phyloP scores from a whole-genome alignment of 1,140 invertebrate genomes.

The Drosophila elegans region DNA sequence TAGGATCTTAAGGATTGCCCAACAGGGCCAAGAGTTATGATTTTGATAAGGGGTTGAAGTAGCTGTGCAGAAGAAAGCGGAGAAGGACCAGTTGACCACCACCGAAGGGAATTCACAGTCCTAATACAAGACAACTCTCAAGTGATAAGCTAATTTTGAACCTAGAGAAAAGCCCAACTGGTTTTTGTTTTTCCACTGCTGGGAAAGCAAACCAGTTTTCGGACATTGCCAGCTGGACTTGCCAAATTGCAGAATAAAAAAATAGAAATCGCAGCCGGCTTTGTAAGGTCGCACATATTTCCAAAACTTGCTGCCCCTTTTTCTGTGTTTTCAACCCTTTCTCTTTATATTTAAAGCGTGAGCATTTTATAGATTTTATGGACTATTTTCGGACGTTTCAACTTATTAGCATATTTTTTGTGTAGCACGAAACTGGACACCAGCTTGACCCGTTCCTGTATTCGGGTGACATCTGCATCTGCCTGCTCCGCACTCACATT shows the following conservation, averaged over 20 bases:
- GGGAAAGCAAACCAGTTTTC: constrained; percentile 66
- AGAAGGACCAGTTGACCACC: constrained; percentile 10
- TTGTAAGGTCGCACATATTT: constrained; percentile 33
- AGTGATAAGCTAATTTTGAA: constrained; percentile 7
- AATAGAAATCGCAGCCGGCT: constrained; percentile 42
- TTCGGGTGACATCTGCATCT: constrained; percentile 56
- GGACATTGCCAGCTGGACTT: constrained; percentile 30
- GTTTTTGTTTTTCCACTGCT: constrained; percentile 45
- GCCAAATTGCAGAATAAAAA: constrained; percentile 9
- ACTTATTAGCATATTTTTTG: constrained; percentile 62
- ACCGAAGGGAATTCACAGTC: background rate
- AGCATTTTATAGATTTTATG: constrained; percentile 48
- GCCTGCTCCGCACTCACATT: constrained; percentile 4
- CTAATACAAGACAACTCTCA: constrained; percentile 1
- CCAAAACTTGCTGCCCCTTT: constrained; percentile 26
- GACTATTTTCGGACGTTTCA: constrained; percentile 14
- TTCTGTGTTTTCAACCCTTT: constrained; percentile 53
- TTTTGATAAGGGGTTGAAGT: background rate
- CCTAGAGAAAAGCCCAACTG: constrained; percentile 45
- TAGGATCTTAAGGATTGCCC: too few relatives aligned
- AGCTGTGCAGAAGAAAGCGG: too few relatives aligned
- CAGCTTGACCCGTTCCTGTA: constrained; percentile 2
- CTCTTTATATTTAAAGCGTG: background rate
- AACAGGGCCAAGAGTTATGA: too few relatives aligned
- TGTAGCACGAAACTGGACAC: constrained; percentile 47